phyloP scores from a whole-genome alignment of 2,113 vertebrate species.

The Hemiprocne comata region DNA sequence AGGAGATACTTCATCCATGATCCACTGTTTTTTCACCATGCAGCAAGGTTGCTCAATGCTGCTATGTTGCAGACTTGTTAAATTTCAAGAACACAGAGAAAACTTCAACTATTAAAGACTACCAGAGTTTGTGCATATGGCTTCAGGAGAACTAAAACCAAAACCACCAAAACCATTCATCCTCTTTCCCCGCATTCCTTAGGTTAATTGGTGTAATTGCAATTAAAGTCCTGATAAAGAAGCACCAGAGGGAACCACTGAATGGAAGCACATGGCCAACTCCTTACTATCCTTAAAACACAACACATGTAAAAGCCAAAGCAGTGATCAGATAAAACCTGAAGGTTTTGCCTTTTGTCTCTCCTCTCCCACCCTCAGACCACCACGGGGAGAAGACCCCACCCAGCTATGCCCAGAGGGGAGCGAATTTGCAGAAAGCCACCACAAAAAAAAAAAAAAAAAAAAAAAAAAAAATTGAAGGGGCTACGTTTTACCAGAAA shows the following conservation, averaged over 20 bases:
- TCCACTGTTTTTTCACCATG: neutral
- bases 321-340: neutral
- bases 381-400: accelerated
- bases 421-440: accelerated
- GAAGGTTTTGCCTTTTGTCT: accelerated
- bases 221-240: neutral
- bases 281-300: neutral
- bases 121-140: neutral
- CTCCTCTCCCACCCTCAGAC: accelerated
- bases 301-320: accelerated
- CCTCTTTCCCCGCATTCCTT: neutral
- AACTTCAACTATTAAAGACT: neutral
- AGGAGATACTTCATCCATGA: neutral
- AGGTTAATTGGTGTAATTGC: neutral
- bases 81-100: neutral
- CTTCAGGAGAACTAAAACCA: neutral
- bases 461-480: neutral
- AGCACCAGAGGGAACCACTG: accelerated
- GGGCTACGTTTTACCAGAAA: no score
- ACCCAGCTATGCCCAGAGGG: accelerated
- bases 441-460: neutral
- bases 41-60: neutral
- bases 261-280: neutral
- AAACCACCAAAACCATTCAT: neutral
- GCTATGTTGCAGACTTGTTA: neutral